These are phyloP conservation scores for Hyaena hyaena DNA, from an alignment of 2,113 vertebrate genomes.

Conservation along the genomic window DNA sequence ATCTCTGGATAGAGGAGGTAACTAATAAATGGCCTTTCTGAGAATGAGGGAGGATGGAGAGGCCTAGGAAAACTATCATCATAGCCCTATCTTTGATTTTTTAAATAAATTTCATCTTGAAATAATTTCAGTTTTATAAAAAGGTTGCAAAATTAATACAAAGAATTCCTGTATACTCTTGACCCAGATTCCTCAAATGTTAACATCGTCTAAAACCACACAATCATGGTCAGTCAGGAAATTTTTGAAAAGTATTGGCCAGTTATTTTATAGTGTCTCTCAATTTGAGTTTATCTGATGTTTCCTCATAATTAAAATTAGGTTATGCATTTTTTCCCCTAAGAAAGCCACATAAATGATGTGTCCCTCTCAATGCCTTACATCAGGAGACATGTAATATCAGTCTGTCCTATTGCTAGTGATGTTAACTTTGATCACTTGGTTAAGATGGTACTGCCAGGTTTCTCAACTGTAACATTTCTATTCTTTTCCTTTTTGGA, in stretches of 20 bases:
- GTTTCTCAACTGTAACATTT: not conserved
- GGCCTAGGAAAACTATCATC: not conserved
- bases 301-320: not conserved
- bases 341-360: not conserved
- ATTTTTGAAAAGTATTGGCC: not conserved
- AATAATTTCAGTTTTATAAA: constrained; percentile 22
- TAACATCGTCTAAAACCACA: not conserved
- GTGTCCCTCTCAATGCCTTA: not conserved
- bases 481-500: not conserved
- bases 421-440: not conserved
- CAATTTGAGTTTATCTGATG: not conserved
- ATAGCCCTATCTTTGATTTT: not conserved
- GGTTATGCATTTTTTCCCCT: not conserved
- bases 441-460: not conserved
- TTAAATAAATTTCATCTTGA: not conserved
- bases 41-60: not conserved
- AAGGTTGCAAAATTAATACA: not conserved
- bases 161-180: not conserved
- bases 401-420: not conserved
- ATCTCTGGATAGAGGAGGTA: not conserved
- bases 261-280: not conserved
- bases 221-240: not conserved
- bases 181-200: not conserved
- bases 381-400: not conserved
- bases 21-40: not conserved